A percentile compares a stretch with the other conserved stretches of the same genome.
These are phyloP conservation scores for Synanthedon vespiformis DNA, from an alignment of 2,888 invertebrate genomes.

Conservation along the genomic window DNA sequence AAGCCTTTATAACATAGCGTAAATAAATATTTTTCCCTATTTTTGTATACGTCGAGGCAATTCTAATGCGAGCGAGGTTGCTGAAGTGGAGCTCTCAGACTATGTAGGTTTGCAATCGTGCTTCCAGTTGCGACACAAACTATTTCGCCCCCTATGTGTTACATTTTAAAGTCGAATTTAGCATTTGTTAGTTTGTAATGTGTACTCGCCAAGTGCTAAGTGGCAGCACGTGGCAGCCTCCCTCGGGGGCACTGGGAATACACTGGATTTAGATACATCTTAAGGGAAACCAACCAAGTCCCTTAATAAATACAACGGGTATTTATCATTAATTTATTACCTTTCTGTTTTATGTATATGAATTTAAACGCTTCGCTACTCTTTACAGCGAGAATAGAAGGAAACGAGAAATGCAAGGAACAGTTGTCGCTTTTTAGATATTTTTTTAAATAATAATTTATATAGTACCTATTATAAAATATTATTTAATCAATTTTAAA, in stretches of 20 bases:
- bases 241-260: constrained; percentile 40
- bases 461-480: too few relatives aligned
- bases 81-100: constrained; percentile 55
- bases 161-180: constrained; percentile 21
- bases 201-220: constrained; percentile 35
- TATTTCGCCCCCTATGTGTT: constrained; percentile 39
- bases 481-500: too few relatives aligned
- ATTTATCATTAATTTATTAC: too few relatives aligned
- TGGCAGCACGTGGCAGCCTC: constrained; percentile 58
- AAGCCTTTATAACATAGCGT: neutral
- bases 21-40: constrained; percentile 24
- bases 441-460: too few relatives aligned
- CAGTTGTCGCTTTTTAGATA: too few relatives aligned
- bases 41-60: constrained; percentile 59
- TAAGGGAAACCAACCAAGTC: constrained; percentile 43
- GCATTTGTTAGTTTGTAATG: constrained; percentile 29
- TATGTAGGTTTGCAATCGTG: constrained; percentile 45
- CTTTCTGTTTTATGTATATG: too few relatives aligned
- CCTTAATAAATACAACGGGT: neutral
- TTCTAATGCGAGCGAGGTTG: constrained; percentile 57
- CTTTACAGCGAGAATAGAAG: too few relatives aligned
- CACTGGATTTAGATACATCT: constrained; percentile 55
- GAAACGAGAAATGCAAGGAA: too few relatives aligned
- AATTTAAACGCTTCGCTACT: too few relatives aligned
- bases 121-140: constrained; percentile 24